These are phyloP conservation scores for Dinothrombium tinctorium DNA, from an alignment of 1,140 invertebrate genomes.

Conservation along the genomic window DNA sequence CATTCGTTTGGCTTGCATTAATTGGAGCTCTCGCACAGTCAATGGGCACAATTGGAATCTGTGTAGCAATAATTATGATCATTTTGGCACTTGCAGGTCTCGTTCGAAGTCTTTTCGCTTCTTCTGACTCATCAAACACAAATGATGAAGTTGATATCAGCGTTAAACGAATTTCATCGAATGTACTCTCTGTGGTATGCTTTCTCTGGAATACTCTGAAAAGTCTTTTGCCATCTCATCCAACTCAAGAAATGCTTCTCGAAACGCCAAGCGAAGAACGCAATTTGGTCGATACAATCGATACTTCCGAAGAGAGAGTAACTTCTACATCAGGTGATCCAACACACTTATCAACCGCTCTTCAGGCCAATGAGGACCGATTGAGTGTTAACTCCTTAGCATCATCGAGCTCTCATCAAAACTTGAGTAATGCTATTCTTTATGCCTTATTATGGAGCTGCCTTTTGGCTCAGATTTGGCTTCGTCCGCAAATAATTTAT, in stretches of 20 bases:
- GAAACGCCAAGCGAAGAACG: neutral
- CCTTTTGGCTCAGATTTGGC: constrained; percentile 39
- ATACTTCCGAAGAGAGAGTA: constrained; percentile 7
- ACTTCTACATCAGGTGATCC: neutral
- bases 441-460: constrained; percentile 40
- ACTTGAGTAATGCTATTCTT: constrained; percentile 33
- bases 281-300: neutral
- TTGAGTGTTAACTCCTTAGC: neutral
- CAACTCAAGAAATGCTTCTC: neutral
- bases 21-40: too few relatives aligned
- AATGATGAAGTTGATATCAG: neutral
- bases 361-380: constrained; percentile 11
- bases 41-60: constrained; percentile 1
- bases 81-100: neutral
- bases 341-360: neutral
- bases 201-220: neutral
- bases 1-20: neutral
- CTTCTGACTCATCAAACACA: neutral
- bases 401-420: too few relatives aligned
- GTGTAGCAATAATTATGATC: neutral
- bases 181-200: neutral
- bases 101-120: neutral
- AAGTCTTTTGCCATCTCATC: neutral
- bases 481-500: constrained; percentile 39
- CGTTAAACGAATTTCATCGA: neutral